phyloP scores from a whole-genome alignment of 2,113 vertebrate species.

The Anhinga rufa region DNA sequence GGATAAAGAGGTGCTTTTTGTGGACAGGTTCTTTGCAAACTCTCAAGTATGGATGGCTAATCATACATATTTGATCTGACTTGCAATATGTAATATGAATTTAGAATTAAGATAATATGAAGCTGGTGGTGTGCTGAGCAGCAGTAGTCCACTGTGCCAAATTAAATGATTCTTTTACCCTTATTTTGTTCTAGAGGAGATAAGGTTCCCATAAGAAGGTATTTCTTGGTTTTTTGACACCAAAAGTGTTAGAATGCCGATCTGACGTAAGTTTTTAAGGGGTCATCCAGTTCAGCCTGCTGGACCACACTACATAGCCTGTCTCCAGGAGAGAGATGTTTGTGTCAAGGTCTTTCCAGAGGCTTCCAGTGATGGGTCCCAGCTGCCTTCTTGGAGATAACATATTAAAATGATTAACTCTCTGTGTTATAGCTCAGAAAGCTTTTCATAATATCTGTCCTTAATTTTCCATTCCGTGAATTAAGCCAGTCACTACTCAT shows the following conservation, averaged over 20 bases:
- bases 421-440: background rate
- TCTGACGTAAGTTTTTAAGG: background rate
- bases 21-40: background rate
- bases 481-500: background rate
- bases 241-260: background rate
- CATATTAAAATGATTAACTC: background rate
- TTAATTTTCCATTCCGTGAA: background rate
- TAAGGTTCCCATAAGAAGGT: fast-evolving
- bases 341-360: background rate
- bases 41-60: background rate
- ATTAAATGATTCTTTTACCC: background rate
- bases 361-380: background rate
- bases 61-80: background rate
- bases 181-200: background rate
- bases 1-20: background rate
- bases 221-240: background rate
- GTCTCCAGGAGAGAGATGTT: background rate
- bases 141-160: background rate
- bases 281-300: background rate
- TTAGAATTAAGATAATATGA: background rate
- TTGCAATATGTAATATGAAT: background rate
- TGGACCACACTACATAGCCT: background rate
- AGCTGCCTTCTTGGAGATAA: background rate
- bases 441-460: background rate
- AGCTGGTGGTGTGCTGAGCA: background rate